phyloP scores from a whole-genome alignment of 1,140 invertebrate genomes.

The Drosophila micromelanica region DNA sequence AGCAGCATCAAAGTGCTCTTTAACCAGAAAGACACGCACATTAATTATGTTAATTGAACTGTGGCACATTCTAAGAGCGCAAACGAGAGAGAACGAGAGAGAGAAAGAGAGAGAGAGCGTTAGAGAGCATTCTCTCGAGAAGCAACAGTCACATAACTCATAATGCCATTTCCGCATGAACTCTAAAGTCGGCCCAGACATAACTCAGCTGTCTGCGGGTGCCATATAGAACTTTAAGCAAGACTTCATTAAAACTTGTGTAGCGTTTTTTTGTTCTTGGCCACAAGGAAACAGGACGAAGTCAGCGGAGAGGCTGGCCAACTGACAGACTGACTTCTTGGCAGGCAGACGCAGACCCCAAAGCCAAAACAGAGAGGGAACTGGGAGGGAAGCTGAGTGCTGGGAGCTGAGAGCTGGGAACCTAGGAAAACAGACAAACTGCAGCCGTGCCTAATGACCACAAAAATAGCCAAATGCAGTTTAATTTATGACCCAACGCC shows the following conservation, averaged over 20 bases:
- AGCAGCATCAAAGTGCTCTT: conserved; percentile 27
- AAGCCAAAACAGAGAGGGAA: conserved; percentile 10
- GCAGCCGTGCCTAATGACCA: conserved; percentile 72
- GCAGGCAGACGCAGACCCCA: conserved; percentile 7
- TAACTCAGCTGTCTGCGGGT: conserved; percentile 40
- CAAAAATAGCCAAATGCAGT: conserved; percentile 75
- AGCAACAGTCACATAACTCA: conserved; percentile 72
- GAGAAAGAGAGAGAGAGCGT: conserved; percentile 13
- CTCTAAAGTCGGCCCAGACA: conserved; percentile 33
- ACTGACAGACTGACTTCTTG: conserved; percentile 18
- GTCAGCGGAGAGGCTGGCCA: conserved; percentile 7
- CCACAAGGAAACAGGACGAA: conserved; percentile 27
- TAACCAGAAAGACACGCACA: conserved; percentile 45
- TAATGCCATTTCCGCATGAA: conserved; percentile 71
- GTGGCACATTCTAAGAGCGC: conserved; percentile 42
- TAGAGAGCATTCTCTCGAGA: conserved; percentile 9
- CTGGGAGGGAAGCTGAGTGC: no score
- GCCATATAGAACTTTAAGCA: conserved; percentile 49
- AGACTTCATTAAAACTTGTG: conserved; percentile 70
- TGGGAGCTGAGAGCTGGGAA: neutral
- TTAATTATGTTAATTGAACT: conserved; percentile 81
- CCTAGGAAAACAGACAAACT: conserved; percentile 54
- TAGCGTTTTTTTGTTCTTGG: conserved; percentile 27
- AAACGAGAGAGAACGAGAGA: neutral
- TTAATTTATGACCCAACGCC: conserved; percentile 71